Evolutionary conservation across 1,140 invertebrate species (phyloP).

Genomic region (Dreissena rostriformis): DNA sequence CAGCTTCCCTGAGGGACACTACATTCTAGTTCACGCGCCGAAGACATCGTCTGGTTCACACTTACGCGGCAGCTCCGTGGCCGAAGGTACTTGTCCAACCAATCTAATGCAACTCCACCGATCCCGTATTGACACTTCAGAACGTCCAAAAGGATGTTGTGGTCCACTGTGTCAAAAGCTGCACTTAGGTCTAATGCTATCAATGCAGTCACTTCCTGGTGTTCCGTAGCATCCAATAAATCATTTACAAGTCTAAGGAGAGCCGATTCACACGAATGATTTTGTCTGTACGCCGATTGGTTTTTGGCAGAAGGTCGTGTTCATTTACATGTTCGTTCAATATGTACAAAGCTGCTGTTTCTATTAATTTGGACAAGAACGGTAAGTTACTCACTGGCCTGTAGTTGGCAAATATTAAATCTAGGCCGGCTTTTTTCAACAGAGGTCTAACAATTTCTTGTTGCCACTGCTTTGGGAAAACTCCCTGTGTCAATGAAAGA

Average conservation of each 20-base stretch:
- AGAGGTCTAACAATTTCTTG: slow-evolving; percentile 22
- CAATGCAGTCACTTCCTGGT: slow-evolving; percentile 38
- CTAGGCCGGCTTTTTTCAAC: slow-evolving; percentile 16
- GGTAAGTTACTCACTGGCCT: slow-evolving; percentile 32
- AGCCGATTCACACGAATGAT: slow-evolving; percentile 38
- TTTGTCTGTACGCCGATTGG: slow-evolving; percentile 42
- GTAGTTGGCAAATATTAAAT: slow-evolving; percentile 9
- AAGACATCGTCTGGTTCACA: slow-evolving; percentile 24
- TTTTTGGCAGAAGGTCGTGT: slow-evolving; percentile 40
- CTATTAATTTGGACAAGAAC: slow-evolving; percentile 51
- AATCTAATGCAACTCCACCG: slow-evolving; percentile 2
- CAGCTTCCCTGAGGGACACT: slow-evolving; percentile 53
- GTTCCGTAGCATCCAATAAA: slow-evolving; percentile 29
- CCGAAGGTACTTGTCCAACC: slow-evolving; percentile 45
- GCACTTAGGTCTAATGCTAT: slow-evolving; percentile 48
- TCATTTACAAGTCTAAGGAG: slow-evolving; percentile 35
- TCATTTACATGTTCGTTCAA: slow-evolving; percentile 33
- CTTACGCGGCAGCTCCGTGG: slow-evolving; percentile 43
- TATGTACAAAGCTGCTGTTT: slow-evolving; percentile 33
- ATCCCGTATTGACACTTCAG: slow-evolving; percentile 5
- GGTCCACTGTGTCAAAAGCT: slow-evolving; percentile 46
- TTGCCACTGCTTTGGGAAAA: slow-evolving; percentile 36
- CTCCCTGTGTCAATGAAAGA: slow-evolving; percentile 42
- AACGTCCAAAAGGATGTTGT: slow-evolving; percentile 14
- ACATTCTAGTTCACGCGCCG: slow-evolving; percentile 6